phyloP scores from a whole-genome alignment of 2,797 vertebrate genomes.

The Philypnodon macrostomus region DNA sequence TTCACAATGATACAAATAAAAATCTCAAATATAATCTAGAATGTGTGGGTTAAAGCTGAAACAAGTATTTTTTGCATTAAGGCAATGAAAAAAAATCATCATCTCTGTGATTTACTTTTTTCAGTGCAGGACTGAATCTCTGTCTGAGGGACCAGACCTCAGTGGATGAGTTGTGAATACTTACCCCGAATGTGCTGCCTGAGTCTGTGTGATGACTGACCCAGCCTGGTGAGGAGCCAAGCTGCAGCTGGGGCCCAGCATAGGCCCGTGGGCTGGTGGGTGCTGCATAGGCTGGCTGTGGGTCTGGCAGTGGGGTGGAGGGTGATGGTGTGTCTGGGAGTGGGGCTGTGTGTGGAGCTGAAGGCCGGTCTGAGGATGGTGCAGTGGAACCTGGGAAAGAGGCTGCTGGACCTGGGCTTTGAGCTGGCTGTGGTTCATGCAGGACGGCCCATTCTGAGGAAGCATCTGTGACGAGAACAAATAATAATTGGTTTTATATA shows the following conservation, averaged over 20 bases:
- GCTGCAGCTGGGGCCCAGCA: slow-evolving; percentile 70
- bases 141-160: not conserved
- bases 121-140: too few relatives aligned
- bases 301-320: slow-evolving; percentile 82
- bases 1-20: too few relatives aligned
- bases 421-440: slow-evolving; percentile 83
- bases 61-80: too few relatives aligned
- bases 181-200: slow-evolving; percentile 84
- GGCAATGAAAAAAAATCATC: too few relatives aligned
- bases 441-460: slow-evolving; percentile 83
- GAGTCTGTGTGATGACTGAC: slow-evolving; percentile 92
- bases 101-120: too few relatives aligned
- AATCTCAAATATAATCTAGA: too few relatives aligned
- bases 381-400: too few relatives aligned
- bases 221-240: slow-evolving; percentile 84
- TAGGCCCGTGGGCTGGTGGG: slow-evolving; percentile 57
- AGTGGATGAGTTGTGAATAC: slow-evolving; percentile 18
- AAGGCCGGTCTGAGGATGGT: slow-evolving; percentile 83
- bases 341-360: slow-evolving; percentile 84
- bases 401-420: slow-evolving; percentile 68
- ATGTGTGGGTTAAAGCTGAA: too few relatives aligned
- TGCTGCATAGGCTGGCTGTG: slow-evolving; percentile 74
- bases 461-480: slow-evolving; percentile 81
- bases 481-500: too few relatives aligned
- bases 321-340: slow-evolving; percentile 82